Evolutionary conservation across 2,797 vertebrate species (phyloP).

Genomic region (Xenopus petersii): DNA sequence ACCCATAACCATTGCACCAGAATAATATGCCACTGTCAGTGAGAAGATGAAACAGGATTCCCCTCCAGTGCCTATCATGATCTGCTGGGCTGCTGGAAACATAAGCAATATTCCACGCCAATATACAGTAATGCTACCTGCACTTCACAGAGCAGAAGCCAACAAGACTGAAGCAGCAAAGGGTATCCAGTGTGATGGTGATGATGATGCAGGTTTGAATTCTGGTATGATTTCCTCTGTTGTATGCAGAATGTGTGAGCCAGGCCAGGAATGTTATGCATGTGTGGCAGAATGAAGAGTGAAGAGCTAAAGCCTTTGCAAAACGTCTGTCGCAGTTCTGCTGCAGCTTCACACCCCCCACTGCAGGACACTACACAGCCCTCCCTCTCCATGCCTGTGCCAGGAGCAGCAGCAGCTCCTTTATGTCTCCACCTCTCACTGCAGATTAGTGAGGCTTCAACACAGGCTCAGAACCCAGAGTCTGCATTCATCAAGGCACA

Average conservation of each 20-base stretch:
- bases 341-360: conserved; percentile 49
- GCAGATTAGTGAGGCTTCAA: conserved; percentile 47
- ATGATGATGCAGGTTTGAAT: not conserved
- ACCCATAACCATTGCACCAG: not conserved
- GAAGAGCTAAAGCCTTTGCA: conserved; percentile 12
- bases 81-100: not conserved
- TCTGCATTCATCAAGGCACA: conserved; percentile 26
- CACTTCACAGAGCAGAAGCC: not conserved
- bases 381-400: conserved; percentile 21
- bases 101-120: not conserved
- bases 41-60: not conserved
- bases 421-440: conserved; percentile 46
- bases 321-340: conserved; percentile 48
- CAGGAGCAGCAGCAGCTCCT: conserved; percentile 19
- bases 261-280: not conserved
- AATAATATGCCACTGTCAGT: not conserved
- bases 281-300: not conserved
- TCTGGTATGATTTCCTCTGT: not conserved
- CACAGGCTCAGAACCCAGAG: conserved; percentile 30
- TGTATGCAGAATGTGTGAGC: not conserved
- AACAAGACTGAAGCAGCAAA: not conserved
- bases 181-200: too few species aligned
- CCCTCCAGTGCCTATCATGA: not conserved
- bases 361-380: conserved; percentile 48
- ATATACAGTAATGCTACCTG: not conserved